Base-by-base conservation (phyloP, 1,140 invertebrate genomes). In the Drosophila fuyamai region DNA sequence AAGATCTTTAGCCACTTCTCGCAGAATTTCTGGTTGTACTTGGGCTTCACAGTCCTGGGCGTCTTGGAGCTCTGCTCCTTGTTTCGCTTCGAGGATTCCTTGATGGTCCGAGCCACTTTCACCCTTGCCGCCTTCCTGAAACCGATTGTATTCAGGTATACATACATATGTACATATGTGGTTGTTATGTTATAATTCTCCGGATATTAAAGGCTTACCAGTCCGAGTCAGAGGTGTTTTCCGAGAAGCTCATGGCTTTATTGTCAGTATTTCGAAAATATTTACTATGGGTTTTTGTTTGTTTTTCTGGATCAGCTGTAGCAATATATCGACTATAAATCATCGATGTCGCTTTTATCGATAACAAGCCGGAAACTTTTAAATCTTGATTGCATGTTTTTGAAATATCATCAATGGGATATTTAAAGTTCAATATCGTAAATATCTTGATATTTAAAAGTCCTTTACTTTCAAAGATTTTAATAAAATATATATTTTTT, bases 311-410 rank as follows among this genome's bases (percentile, higher is more conserved):
- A 58, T 67, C 51, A 95, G 94, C 92, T 98, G 96, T 73, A 29
- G 10, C 94, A 93, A 97, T 98, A 91, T 97, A 66, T 66, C 71
- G 63, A 73, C 65, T 46, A 41, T 5, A 59, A 9, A 32, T 13
- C 18, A 60, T 67, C 53, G 61, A 38, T 13, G 41, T 57, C 23
- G 4, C 0, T 18, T 29, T 12, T 46, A 16, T 38, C 73, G 79
- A 81, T 72, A 62, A 13, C 5, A 10, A 9, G 18, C 29, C 14
- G 43, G 13, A 13, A n/a, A n/a, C 13, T 40, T 50, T 35, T 0
- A 32, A 50, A 32, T 32, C 8, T 32, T 32, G 29, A 7, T 23
- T 23, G 23, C 3, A 23, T 23, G 23, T 23, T 23, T 4, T 23
- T 23, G 23, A 23, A 23, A 23, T 23, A 23, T 23, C 23, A 23